phyloP scores from a whole-genome alignment of 2,113 vertebrate species.

The Chinchilla lanigera region DNA sequence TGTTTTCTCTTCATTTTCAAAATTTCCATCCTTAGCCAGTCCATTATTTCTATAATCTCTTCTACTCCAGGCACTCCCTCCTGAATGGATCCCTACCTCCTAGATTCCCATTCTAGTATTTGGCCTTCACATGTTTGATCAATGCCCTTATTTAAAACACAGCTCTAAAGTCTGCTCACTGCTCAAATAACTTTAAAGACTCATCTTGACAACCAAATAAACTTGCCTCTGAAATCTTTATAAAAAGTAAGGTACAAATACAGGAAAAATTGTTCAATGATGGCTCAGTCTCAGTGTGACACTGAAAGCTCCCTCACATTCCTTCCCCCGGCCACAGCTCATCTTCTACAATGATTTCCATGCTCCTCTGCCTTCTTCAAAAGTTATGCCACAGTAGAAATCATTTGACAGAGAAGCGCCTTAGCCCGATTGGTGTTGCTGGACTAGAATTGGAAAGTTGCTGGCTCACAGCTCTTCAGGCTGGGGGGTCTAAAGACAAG shows the following conservation, averaged over 20 bases:
- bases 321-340: background rate
- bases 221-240: background rate
- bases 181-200: slow-evolving; percentile 4
- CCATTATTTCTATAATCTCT: background rate
- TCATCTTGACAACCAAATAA: background rate
- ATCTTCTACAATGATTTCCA: background rate
- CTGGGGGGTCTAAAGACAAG: background rate
- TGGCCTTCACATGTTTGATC: background rate
- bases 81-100: background rate
- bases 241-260: slow-evolving; percentile 29
- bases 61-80: background rate
- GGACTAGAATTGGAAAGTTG: background rate
- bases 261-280: slow-evolving; percentile 14
- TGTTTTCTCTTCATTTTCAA: background rate
- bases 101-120: background rate
- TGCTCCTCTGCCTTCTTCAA: background rate
- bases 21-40: background rate
- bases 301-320: background rate
- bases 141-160: background rate
- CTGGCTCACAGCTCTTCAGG: background rate
- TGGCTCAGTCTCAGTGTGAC: background rate
- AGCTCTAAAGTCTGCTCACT: background rate
- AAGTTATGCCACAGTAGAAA: background rate
- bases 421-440: background rate
- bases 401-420: too few relatives aligned